Base-by-base conservation (phyloP, 2,888 invertebrate species). In the Anaspis maculata region DNA sequence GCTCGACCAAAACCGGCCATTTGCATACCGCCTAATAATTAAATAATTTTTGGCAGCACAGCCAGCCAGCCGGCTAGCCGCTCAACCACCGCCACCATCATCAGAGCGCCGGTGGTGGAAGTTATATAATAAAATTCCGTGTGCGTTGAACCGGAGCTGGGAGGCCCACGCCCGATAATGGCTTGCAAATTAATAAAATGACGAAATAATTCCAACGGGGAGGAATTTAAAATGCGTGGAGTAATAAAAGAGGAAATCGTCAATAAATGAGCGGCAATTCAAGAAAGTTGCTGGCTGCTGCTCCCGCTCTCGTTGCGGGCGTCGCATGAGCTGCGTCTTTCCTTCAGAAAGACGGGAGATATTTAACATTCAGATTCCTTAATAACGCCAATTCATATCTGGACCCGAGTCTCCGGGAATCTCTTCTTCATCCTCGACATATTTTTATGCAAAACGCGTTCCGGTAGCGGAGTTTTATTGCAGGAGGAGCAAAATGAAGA, bases 391-490 rank as follows among this genome's bases (percentile, higher is more conserved):
- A 61, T 61, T 59, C 58, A 61, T 61, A 59, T 60, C 55, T 57
- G 48, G 45, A 43, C 49, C 42, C 40, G 46, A 32, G 32, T 43
- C 41, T 44, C 41, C 42, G 39, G 43, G 48, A 51, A 57, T 57
- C 52, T 48, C 51, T 51, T 49, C 54, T 52, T 54, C 50, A 56
- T 51, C 55, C 52, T 48, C 50, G 56, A 59, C 58, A 62, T 62
- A 61, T 62, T 62, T 61, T 61, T 59, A 62, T 62, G 61, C 61
- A 61, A 61, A 61, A 57, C 60, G 55, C 57, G 61, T 61, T 58
- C 59, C 58, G 55, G 56, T 49, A 46, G 54, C 56, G 55, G 59
- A 57, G 56, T 61, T 62, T 62, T 61, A 62, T 62, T 61, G 59
- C 60, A 53, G 52, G 45, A 42, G 44, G 51, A 49, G 52, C 57